phyloP scores from a whole-genome alignment of 2,888 invertebrate genomes.

The Drosophila hamatofila region DNA sequence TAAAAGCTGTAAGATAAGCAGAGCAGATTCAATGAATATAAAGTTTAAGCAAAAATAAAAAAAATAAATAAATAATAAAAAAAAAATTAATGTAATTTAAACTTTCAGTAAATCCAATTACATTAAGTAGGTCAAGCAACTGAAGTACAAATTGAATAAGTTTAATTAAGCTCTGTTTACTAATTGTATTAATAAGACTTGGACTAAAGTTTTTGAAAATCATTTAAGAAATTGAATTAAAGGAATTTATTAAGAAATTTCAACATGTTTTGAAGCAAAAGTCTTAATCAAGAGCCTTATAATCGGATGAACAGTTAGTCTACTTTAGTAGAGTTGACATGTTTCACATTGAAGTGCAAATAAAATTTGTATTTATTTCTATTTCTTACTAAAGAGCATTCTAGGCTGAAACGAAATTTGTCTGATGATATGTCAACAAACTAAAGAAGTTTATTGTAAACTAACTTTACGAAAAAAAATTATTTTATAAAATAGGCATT shows the following conservation, averaged over 20 bases:
- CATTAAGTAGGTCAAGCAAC: not conserved
- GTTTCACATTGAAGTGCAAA: not conserved
- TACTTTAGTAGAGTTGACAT: not conserved
- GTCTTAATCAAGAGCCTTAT: not conserved
- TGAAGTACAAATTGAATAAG: not conserved
- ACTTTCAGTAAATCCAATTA: not conserved
- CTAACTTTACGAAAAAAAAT: too few species aligned
- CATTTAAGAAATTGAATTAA: not conserved
- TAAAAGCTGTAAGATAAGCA: not conserved
- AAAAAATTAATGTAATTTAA: too few species aligned
- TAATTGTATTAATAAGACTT: not conserved
- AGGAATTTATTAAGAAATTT: not conserved
- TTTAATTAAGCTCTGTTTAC: not conserved
- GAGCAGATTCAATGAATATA: not conserved
- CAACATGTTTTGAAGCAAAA: not conserved
- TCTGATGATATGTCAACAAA: not conserved
- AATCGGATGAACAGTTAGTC: not conserved
- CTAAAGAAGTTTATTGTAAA: not conserved
- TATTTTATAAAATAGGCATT: too few species aligned
- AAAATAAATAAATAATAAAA: too few species aligned
- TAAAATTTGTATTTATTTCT: not conserved
- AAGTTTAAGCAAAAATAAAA: not conserved
- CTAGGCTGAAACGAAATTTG: not conserved
- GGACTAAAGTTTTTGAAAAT: not conserved
- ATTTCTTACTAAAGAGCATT: not conserved